Evolutionary conservation across 2,113 vertebrate species (phyloP).

Genomic region (Rhinichthys klamathensis): DNA sequence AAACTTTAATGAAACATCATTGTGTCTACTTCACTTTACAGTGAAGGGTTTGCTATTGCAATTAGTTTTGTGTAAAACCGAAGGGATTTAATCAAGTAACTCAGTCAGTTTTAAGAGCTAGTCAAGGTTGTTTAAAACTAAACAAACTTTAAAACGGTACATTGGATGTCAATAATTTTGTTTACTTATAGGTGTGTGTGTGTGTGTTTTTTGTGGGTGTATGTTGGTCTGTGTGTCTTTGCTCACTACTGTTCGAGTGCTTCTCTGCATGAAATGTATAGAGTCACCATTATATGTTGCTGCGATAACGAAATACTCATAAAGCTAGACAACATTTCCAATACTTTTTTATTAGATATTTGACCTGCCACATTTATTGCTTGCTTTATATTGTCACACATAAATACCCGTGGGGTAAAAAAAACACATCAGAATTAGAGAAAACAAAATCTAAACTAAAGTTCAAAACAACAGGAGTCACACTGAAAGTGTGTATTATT

Average conservation of each 20-base stretch:
- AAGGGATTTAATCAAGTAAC: background rate
- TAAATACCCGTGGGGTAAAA: background rate
- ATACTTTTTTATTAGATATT: background rate
- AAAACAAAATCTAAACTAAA: background rate
- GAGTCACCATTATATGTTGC: background rate
- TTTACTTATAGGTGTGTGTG: conserved; percentile 4
- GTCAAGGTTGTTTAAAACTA: background rate
- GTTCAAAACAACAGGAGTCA: background rate
- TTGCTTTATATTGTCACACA: background rate
- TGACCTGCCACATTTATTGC: background rate
- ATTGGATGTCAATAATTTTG: background rate
- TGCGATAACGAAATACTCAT: background rate
- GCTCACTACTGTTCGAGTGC: too few species aligned
- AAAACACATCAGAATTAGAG: background rate
- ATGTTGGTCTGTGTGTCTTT: background rate
- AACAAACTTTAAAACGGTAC: background rate
- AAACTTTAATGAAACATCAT: background rate
- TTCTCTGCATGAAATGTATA: background rate
- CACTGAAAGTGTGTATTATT: background rate
- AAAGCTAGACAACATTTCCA: background rate
- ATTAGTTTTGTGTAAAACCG: background rate
- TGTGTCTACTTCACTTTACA: background rate
- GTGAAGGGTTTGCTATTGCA: background rate
- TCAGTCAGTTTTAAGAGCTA: background rate
- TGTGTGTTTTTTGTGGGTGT: background rate